Base-by-base conservation (phyloP, 2,797 vertebrate genomes). In the Gorsachius magnificus region DNA sequence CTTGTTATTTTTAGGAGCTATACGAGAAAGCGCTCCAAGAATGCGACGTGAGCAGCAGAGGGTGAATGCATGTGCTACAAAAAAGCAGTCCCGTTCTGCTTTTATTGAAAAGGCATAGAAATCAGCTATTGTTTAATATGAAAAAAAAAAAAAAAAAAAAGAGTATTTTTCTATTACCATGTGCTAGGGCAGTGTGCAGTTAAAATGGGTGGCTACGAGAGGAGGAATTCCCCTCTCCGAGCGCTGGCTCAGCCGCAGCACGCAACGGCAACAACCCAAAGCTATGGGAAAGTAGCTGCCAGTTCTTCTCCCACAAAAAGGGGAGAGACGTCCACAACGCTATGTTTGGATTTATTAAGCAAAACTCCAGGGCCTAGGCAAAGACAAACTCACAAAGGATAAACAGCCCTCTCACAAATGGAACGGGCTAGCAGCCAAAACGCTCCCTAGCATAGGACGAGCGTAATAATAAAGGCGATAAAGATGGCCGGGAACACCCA, bases 1-100 rank as follows among this genome's bases (percentile, higher is more conserved):
- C 45, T 2, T 3, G 71, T 38, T 74, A 74, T 88, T 95, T 94
- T 93, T 94, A 75, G 93, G 95, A 91, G 74, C 63, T 20, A 11
- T 3, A 11, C 9, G 74, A 79, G 84, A 65, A 82, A 29, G 51
- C 4, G 79, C 82, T 83, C 66, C 68, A 46, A 36, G 92, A 89
- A 87, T 5, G 79, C 2, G 2, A 31, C 45, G 8, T 17, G 41
- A 5, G 51, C 41, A 15, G 83, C 22, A 1, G 35, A n/a, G 43
- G 71, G 45, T 5, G 58, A 64, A 35, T 0, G 26, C 22, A 5
- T 3, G 35, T 3, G 61, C 65, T 21, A 9, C 66, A 33, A 66
- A 17, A 77, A 70, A 61, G 12, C 54, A 9, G 21, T 10, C 29
- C 29, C 28, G 26, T 31, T 5, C 20, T 18, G 69, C 68, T 76